Percentiles rank a stretch among this genome's conserved stretches.
Evolutionary conservation across 1,140 invertebrate genomes (phyloP).

Genomic region (Ceratina calcarata): DNA sequence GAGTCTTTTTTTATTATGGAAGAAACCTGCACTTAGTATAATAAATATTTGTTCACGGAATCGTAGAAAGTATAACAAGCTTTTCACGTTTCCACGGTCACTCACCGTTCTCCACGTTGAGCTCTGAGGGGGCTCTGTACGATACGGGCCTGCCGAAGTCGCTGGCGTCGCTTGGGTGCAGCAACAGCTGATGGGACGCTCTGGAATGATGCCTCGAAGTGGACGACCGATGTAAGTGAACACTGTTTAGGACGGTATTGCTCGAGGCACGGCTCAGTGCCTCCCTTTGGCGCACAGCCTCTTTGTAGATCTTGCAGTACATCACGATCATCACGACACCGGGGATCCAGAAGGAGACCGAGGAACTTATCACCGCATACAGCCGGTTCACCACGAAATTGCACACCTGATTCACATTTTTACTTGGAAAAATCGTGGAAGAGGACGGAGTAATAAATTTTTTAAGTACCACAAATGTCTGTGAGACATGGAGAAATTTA

Average conservation of each 20-base stretch:
- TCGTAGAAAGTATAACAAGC: too few relatives aligned
- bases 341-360: slow-evolving; percentile 97
- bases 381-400: slow-evolving; percentile 93
- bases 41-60: neutral
- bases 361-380: slow-evolving; percentile 94
- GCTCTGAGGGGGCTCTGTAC: slow-evolving; percentile 72
- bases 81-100: slow-evolving; percentile 37
- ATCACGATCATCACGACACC: slow-evolving; percentile 96
- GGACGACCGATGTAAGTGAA: slow-evolving; percentile 85
- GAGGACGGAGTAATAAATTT: too few relatives aligned
- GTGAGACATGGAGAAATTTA: too few relatives aligned
- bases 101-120: slow-evolving; percentile 76
- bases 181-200: slow-evolving; percentile 83
- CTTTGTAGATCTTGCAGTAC: slow-evolving; percentile 94
- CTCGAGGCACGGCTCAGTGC: slow-evolving; percentile 89
- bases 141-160: slow-evolving; percentile 68
- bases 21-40: too few relatives aligned
- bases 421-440: too few relatives aligned
- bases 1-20: too few relatives aligned
- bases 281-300: slow-evolving; percentile 93
- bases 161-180: slow-evolving; percentile 85
- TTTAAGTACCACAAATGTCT: too few relatives aligned
- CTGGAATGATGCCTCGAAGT: slow-evolving; percentile 74
- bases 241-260: slow-evolving; percentile 89
- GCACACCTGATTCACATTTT: slow-evolving; percentile 82